These are phyloP conservation scores for Pangasius macronema DNA, from an alignment of 2,797 vertebrate species.

Conservation along the genomic window DNA sequence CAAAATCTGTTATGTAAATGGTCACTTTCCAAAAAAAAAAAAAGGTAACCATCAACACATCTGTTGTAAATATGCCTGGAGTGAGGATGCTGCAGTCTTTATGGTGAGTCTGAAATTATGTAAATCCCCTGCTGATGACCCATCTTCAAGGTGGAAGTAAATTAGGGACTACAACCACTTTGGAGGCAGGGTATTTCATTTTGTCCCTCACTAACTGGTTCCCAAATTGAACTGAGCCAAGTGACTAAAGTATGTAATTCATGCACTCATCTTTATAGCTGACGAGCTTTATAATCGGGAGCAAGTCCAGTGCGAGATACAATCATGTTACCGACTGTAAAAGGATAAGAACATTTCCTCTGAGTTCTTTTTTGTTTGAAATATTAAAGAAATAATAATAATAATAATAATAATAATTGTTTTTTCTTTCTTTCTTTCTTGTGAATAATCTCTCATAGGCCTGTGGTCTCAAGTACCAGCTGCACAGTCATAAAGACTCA, in stretches of 20 bases:
- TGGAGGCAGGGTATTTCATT: neutral
- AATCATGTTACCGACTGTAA: neutral
- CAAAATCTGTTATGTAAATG: neutral
- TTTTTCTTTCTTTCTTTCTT: too few relatives aligned
- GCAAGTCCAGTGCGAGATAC: neutral
- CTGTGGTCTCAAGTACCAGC: neutral
- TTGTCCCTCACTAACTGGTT: neutral
- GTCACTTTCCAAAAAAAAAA: neutral
- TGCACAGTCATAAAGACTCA: neutral
- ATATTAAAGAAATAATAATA: too few relatives aligned
- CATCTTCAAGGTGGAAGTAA: neutral
- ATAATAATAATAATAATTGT: too few relatives aligned
- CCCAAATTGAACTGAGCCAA: neutral
- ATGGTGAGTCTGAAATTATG: neutral
- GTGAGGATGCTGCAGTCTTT: neutral
- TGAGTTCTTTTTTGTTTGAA: too few relatives aligned
- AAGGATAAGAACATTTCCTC: too few relatives aligned
- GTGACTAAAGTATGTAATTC: neutral
- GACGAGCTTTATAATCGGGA: too few relatives aligned
- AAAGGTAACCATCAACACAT: neutral
- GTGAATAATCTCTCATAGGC: neutral
- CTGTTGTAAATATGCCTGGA: neutral
- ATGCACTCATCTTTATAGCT: neutral
- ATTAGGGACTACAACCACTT: neutral
- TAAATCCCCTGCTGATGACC: neutral